Base-by-base conservation (phyloP, 2,797 vertebrate species). In the Peromyscus melanophrys region DNA sequence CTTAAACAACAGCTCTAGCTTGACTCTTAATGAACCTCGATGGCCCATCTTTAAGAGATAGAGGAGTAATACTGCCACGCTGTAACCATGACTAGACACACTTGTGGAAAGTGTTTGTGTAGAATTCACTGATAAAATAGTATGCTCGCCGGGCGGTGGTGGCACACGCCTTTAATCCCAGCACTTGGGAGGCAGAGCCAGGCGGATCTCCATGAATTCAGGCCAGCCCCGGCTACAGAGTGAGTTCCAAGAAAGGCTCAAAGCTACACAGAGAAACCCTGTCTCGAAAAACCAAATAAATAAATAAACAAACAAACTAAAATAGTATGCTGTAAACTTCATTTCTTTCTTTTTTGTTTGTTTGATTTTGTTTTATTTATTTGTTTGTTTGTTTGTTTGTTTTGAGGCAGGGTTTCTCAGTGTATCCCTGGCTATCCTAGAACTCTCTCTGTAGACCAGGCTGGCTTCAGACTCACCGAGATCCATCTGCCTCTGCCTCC, bases 101-200 rank as follows among this genome's bases (percentile, higher is more conserved):
- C 52, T 13, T 31, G 7, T 63, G 65, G 73, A 29, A 78, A 67
- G 17, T 82, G 75, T 71, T 92, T 95, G 57, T 11, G 37, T 82
- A 92, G 90, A 90, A 77, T 75, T 89, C 87, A 82, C 2, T 92
- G 81, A n/a, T 71, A 95, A 93, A 76, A 27, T 14, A 80, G 67
- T 71, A 34, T 83, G 57, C 61, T 93, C 49, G 49, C 49, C 49
- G 2, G 49, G 49, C 49, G 49, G 49, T 49, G 11, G 49, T 49
- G 11, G 49, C 11, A 1, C 49, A 49, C 10, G 49, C 49, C 49
- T 49, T 49, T 11, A 49, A 49, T 49, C 49, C 49, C 11, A 49
- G 49, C 49, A 49, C 49, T 49, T 2, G 10, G 10, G 49, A 49
- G 49, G 49, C 49, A 12, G 49, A 49, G 10, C 1, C 49, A 49